A percentile compares a stretch with the other conserved stretches of the same genome.
phyloP scores from a whole-genome alignment of 2,113 vertebrate species.

The Thamnaconus septentrionalis region DNA sequence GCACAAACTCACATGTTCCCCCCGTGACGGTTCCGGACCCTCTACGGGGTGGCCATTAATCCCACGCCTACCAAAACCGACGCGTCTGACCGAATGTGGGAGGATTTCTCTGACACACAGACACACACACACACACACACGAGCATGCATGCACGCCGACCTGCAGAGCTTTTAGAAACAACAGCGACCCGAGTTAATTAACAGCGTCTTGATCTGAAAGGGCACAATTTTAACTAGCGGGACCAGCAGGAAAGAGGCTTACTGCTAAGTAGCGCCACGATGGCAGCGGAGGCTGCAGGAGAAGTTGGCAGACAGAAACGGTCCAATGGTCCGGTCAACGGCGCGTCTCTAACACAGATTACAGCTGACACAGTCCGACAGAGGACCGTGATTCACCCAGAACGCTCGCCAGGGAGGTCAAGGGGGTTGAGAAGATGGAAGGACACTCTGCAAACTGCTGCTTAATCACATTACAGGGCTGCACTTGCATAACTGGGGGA shows the following conservation, averaged over 20 bases:
- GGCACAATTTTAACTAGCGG: slow-evolving; percentile 32
- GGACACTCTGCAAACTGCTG: slow-evolving; percentile 24
- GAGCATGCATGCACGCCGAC: too few species aligned
- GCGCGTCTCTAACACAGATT: slow-evolving; percentile 31
- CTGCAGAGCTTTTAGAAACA: slow-evolving; percentile 4
- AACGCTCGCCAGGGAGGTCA: slow-evolving; percentile 31
- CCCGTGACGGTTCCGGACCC: slow-evolving; percentile 25
- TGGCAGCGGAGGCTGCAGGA: slow-evolving; percentile 33
- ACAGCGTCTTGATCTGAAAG: slow-evolving; percentile 37
- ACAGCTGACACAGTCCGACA: slow-evolving; percentile 22
- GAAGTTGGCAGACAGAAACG: slow-evolving; percentile 33
- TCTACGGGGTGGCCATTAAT: slow-evolving; percentile 32
- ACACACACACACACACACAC: not conserved
- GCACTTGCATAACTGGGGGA: slow-evolving; percentile 26
- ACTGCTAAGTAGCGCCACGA: slow-evolving; percentile 47
- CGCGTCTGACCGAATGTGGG: not conserved
- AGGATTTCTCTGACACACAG: not conserved
- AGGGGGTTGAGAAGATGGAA: slow-evolving; percentile 27
- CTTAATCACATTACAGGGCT: slow-evolving; percentile 52
- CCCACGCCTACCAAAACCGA: slow-evolving; percentile 28
- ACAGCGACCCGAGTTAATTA: slow-evolving; percentile 35
- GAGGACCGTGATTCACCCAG: slow-evolving; percentile 14
- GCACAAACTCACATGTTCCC: slow-evolving; percentile 32
- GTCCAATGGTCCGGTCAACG: not conserved
- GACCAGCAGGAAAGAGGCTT: slow-evolving; percentile 25